Percentiles rank a stretch among this genome's conserved stretches.
These are phyloP conservation scores for Myopa testacea DNA, from an alignment of 2,888 invertebrate species.

Conservation along the genomic window DNA sequence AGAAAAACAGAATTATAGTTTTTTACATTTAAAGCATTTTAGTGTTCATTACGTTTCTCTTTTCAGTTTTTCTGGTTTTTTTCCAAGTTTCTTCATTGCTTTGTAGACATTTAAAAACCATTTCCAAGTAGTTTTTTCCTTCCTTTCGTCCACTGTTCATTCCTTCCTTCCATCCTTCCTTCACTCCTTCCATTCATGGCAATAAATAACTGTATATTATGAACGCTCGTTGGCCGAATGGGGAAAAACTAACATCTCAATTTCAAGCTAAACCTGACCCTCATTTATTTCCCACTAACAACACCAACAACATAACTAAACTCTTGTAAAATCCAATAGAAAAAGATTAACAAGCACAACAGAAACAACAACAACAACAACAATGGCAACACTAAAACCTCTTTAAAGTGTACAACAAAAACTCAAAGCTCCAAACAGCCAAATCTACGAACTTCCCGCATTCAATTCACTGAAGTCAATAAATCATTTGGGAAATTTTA, in stretches of 20 bases:
- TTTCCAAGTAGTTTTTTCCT: too few relatives aligned
- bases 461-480: constrained; percentile 4
- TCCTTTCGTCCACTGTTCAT: too few relatives aligned
- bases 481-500: constrained; percentile 27
- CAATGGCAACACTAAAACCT: neutral
- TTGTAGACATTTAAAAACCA: neutral
- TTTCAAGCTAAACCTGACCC: constrained; percentile 25
- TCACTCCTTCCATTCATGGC: too few relatives aligned
- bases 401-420: neutral
- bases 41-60: neutral
- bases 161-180: too few relatives aligned
- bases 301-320: constrained; percentile 8
- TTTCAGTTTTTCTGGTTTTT: too few relatives aligned
- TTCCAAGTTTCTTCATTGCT: neutral
- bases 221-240: neutral
- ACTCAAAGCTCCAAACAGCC: neutral
- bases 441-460: constrained; percentile 25
- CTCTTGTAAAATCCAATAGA: neutral
- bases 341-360: neutral
- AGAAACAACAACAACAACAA: neutral
- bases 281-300: constrained; percentile 5
- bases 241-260: constrained; percentile 23
- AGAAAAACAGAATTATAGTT: neutral
- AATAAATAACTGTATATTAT: neutral
- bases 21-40: neutral